A percentile compares a stretch with the other conserved stretches of the same genome.
These are phyloP conservation scores for Brachypodius melanocephalos DNA, from an alignment of 2,113 vertebrate genomes.

Conservation along the genomic window DNA sequence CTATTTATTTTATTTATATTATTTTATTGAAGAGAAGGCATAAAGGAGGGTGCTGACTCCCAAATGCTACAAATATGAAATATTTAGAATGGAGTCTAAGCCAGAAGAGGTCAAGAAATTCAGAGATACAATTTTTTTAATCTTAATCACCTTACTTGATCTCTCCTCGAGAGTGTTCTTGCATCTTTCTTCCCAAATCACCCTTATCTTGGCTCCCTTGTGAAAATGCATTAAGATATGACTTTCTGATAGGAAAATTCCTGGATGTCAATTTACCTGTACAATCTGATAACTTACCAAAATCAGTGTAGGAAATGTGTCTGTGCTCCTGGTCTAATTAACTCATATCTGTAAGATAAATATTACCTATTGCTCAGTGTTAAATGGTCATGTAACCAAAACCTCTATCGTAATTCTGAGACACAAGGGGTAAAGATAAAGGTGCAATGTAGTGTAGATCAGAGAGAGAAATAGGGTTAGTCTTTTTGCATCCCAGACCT, in stretches of 20 bases:
- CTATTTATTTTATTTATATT: neutral
- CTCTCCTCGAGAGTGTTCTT: neutral
- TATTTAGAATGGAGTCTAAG: neutral
- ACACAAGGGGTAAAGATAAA: constrained; percentile 20
- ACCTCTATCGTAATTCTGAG: neutral
- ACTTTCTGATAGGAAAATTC: constrained; percentile 27
- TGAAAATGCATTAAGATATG: constrained; percentile 58
- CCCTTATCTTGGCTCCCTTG: constrained; percentile 42
- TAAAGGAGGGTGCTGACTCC: neutral
- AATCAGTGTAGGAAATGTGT: neutral
- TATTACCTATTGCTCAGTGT: neutral
- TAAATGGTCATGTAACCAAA: constrained; percentile 34
- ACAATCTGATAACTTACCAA: constrained; percentile 30
- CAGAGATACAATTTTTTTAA: neutral
- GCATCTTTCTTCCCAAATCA: neutral
- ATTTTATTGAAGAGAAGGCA: neutral
- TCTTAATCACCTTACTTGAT: neutral
- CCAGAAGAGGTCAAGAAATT: neutral
- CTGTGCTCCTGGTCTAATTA: neutral
- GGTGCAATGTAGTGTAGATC: neutral
- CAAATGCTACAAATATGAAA: neutral
- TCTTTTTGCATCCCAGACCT: neutral
- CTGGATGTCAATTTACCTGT: constrained; percentile 46
- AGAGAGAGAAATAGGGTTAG: neutral
- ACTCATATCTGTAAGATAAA: constrained; percentile 22